phyloP scores from a whole-genome alignment of 2,797 vertebrate genomes.

The Astyanax mexicanus region DNA sequence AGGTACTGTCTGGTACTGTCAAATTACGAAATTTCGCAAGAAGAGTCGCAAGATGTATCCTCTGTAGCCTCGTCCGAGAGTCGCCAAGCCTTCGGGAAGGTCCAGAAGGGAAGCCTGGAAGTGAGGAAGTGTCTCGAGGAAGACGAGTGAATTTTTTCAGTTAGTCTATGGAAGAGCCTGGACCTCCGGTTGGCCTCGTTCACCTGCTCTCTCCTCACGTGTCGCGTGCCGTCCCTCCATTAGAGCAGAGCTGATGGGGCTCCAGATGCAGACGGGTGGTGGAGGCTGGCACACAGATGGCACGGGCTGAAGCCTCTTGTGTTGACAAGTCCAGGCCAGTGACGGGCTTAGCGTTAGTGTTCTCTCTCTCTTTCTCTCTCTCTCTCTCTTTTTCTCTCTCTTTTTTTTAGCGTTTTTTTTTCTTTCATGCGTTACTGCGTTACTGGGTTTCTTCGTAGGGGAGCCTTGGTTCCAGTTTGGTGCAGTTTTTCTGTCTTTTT shows the following conservation, averaged over 20 bases:
- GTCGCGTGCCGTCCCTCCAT: conserved; percentile 62
- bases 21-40: no score
- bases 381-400: no score
- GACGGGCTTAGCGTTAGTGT: neutral
- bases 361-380: neutral
- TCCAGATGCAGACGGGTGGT: no score
- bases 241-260: conserved; percentile 47
- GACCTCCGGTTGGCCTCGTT: conserved; percentile 11
- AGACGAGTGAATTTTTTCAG: no score
- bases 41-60: neutral
- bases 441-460: neutral
- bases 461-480: neutral
- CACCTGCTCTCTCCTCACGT: conserved; percentile 37
- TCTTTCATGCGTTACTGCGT: no score
- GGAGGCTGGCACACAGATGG: conserved; percentile 65
- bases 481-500: neutral
- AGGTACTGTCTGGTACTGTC: neutral
- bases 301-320: conserved; percentile 4
- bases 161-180: conserved; percentile 58
- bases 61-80: neutral
- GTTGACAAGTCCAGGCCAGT: conserved; percentile 9
- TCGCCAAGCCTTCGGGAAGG: neutral
- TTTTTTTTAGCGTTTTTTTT: no score
- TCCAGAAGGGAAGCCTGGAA: neutral
- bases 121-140: neutral